phyloP scores from a whole-genome alignment of 2,113 vertebrate species.

The Mohoua ochrocephala region DNA sequence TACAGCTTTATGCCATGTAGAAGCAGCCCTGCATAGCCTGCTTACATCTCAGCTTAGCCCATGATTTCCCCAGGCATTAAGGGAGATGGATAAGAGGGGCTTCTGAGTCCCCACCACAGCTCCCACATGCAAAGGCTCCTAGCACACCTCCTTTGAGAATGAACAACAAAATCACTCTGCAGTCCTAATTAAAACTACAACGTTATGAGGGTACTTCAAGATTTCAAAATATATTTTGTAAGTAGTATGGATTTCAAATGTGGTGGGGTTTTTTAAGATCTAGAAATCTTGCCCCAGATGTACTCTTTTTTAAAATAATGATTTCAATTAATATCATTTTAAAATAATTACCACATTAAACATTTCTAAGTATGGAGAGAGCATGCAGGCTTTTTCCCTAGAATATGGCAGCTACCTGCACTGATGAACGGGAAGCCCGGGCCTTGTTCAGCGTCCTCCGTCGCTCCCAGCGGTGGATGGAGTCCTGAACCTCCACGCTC shows the following conservation, averaged over 20 bases:
- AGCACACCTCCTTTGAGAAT: background rate
- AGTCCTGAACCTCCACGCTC: slow-evolving; percentile 93
- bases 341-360: background rate
- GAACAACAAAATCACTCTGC: background rate
- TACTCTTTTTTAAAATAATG: background rate
- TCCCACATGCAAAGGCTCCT: background rate
- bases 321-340: background rate
- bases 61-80: background rate
- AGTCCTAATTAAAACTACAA: background rate
- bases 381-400: background rate
- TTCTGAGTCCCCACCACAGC: background rate
- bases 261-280: background rate
- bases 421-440: slow-evolving; percentile 75
- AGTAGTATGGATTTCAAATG: background rate
- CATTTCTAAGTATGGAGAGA: background rate
- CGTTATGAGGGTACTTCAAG: background rate
- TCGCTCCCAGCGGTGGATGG: slow-evolving; percentile 95
- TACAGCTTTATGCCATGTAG: background rate
- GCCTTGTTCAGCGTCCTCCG: slow-evolving; percentile 91
- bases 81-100: background rate
- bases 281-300: background rate
- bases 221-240: background rate
- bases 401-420: slow-evolving; percentile 73
- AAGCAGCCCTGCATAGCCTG: background rate
- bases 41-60: background rate